Evolutionary conservation across 1,140 invertebrate species (phyloP).

Genomic region (Diabrotica virgifera): DNA sequence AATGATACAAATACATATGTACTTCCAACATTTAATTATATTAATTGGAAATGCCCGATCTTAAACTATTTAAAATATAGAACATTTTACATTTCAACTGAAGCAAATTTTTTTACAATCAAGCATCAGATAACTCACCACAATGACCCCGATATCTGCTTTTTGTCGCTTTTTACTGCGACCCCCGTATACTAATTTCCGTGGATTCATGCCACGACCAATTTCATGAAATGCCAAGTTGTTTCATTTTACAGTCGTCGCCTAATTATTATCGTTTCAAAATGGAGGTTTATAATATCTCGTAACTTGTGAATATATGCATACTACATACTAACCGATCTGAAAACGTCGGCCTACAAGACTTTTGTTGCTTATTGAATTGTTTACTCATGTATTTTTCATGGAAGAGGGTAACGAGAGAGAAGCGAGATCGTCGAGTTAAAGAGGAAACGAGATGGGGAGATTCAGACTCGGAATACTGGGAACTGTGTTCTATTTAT

Average conservation of each 20-base stretch:
- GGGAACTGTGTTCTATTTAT: not conserved
- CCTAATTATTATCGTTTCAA: constrained; percentile 20
- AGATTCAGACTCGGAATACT: not conserved
- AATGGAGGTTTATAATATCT: constrained; percentile 21
- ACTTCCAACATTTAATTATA: too few relatives aligned
- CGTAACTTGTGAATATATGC: constrained; percentile 11
- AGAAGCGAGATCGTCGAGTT: not conserved
- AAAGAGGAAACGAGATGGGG: not conserved
- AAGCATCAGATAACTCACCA: too few relatives aligned
- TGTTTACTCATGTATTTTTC: constrained; percentile 23
- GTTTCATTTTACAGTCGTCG: not conserved
- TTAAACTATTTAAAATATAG: too few relatives aligned
- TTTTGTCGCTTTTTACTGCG: too few relatives aligned
- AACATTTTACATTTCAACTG: too few relatives aligned
- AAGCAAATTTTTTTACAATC: too few relatives aligned
- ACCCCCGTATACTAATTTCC: not conserved
- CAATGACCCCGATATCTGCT: too few relatives aligned
- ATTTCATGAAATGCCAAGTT: not conserved
- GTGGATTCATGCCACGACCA: not conserved
- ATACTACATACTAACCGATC: constrained; percentile 13
- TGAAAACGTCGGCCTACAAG: constrained; percentile 18
- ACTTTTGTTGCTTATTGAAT: constrained; percentile 17
- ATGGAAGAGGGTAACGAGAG: constrained; percentile 7
- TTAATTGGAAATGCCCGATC: too few relatives aligned
- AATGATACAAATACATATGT: too few relatives aligned